Evolutionary conservation across 2,888 invertebrate species (phyloP).

Genomic region (Pseudococcus viburni): DNA sequence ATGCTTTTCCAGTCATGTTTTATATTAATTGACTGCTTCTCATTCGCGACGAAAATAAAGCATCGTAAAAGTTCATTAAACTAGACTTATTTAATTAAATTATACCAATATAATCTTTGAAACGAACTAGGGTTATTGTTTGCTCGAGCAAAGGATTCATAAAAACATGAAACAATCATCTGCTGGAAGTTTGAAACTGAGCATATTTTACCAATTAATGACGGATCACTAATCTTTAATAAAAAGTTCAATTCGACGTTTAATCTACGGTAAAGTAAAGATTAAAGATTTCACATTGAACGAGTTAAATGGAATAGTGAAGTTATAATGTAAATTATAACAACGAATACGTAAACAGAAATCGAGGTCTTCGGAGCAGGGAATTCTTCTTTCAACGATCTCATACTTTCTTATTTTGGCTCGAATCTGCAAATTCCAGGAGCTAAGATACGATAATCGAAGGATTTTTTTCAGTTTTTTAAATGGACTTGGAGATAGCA

Average conservation of each 20-base stretch:
- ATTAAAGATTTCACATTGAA: neutral
- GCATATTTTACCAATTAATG: neutral
- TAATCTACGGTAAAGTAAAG: neutral
- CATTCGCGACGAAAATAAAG: neutral
- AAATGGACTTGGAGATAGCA: too few species aligned
- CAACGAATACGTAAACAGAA: too few species aligned
- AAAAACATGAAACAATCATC: neutral
- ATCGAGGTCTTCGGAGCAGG: too few species aligned
- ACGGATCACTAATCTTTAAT: neutral
- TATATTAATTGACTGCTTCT: neutral
- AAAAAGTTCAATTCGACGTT: neutral
- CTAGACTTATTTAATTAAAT: neutral
- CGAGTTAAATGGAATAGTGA: neutral
- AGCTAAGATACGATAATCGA: too few species aligned
- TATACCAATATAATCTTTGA: neutral
- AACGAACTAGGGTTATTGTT: neutral
- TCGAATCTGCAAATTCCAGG: too few species aligned
- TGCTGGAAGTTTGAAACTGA: neutral
- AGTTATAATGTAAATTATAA: neutral
- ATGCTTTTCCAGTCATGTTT: neutral
- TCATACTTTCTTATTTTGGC: too few species aligned
- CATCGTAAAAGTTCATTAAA: neutral
- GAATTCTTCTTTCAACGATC: neutral
- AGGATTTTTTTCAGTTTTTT: too few species aligned
- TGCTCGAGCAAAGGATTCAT: neutral